Evolutionary conservation across 2,113 vertebrate genomes (phyloP), one percentile per base, ranked within the genome.

Genomic region (Phasianus colchicus): DNA sequence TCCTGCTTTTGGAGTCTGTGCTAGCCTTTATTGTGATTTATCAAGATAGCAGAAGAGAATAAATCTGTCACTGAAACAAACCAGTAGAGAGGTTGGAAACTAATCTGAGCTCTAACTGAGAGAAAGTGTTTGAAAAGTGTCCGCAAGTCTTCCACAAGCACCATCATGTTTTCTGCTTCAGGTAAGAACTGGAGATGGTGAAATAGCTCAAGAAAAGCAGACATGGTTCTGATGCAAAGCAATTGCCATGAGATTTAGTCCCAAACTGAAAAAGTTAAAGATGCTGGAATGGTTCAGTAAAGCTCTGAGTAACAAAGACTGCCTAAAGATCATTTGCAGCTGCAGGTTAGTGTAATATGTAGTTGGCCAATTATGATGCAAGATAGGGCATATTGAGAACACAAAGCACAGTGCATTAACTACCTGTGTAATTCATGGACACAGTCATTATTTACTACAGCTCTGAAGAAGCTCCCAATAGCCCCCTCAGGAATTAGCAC

Each of bases 401-500:
- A 89, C 73, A 45, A 77, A 30, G 38, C 60, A 80, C 27, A 71
- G 52, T 57, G 87, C 55, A 77, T 89, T 87, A 89, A 55, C 48
- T 75, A 55, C 55, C 52, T 55, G 25, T 74, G 83, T 67, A 89
- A 96, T 93, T 91, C 83, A 94, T 82, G 71, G 80, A 69, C 25
- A 81, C 82, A 72, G 86, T 66, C 45, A 87, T 94, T 96, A 94
- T 94, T 93, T 96, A 96, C 74, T 87, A 48, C 45, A 89, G 74
- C 92, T 90, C 77, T 94, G 78, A 96, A 93, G 73, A 71, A 65
- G 69, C 61, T 92, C 74, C 83, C 93, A 72, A 92, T 38, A 83
- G 83, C 24, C 76, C 87, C 91, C 83, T 92, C 72, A 86, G 91
- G 82, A 94, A 83, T 78, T 69, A 86, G 25, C 79, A 72, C 89